Base-by-base conservation (phyloP, 2,113 vertebrate species). In the Argyrosomus japonicus region DNA sequence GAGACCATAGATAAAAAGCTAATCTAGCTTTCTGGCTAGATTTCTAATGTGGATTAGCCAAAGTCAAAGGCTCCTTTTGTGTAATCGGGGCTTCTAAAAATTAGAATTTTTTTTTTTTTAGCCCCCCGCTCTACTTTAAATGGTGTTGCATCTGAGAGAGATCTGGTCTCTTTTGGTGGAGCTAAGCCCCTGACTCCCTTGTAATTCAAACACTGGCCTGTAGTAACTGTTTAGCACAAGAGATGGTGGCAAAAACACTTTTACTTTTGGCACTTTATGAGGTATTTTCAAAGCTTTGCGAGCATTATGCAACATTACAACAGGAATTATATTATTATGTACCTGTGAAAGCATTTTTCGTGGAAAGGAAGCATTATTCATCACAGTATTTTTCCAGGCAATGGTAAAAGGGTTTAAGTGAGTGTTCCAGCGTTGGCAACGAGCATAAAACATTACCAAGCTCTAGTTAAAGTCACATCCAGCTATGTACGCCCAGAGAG, bases 311-410 rank as follows among this genome's bases (percentile, higher is more conserved):
- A 13, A 9, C 18, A 60, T 69, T 36, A 71, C 12, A 53, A 71
- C 32, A n/a, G 8, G 25, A 75, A 79, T 72, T 56, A 27, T 7
- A n/a, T n/a, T n/a, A n/a, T n/a, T n/a, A 40, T 18, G 36, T 18
- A 75, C 70, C 70, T 54, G 65, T 75, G 65, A 79, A 56, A 75
- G 29, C 62, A 8, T 40, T 73, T 72, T 73, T 63, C 40, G 36
- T 68, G 32, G 43, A 75, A 60, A 43, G 7, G n/a, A 47, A 32
- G 13, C 50, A 47, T 75, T 36, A 67, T 69, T 62, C 40, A 75
- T 23, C n/a, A 21, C 50, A 12, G 21, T 29, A 15, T n/a, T 58
- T 58, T 64, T 72, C 23, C 48, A 70, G 65, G 27, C 56, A 12
- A 19, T 6, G 3, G 43, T 63, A 68, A 63, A 73, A 68, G 50